Evolutionary conservation across 2,113 vertebrate genomes (phyloP).

Genomic region (Odocoileus virginianus): DNA sequence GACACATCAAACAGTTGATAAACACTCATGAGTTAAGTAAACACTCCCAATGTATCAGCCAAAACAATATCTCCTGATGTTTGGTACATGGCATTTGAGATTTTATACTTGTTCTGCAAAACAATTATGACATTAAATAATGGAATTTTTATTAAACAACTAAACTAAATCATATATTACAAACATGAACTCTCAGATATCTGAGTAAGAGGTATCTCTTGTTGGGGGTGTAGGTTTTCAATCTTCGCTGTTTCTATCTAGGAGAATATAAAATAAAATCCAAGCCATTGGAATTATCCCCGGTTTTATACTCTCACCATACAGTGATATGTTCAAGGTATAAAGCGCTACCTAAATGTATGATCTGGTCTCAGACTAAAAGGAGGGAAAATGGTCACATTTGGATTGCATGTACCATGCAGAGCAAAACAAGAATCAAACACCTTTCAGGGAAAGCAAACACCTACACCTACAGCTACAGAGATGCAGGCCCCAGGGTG

Average conservation of each 20-base stretch:
- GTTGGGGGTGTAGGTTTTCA: not conserved
- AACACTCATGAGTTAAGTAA: not conserved
- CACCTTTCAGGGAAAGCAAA: not conserved
- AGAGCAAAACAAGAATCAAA: conserved; percentile 18
- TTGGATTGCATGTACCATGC: not conserved
- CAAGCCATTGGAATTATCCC: not conserved
- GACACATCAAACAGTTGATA: not conserved
- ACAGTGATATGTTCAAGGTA: not conserved
- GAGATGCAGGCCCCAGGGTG: not conserved
- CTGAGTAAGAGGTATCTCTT: not conserved
- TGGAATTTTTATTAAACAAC: not conserved
- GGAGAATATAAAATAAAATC: not conserved
- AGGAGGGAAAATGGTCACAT: not conserved
- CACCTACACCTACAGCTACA: not conserved
- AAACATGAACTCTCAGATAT: not conserved
- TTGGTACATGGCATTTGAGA: not conserved
- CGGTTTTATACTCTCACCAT: not conserved
- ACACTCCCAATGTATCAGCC: not conserved
- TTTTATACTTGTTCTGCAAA: not conserved
- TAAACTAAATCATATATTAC: not conserved
- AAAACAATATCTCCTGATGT: not conserved
- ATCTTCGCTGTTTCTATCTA: not conserved
- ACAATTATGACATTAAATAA: not conserved
- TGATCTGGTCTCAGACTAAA: not conserved
- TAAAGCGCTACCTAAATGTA: not conserved